phyloP scores from a whole-genome alignment of 1,140 invertebrate species.

The Lepidurus arcticus region DNA sequence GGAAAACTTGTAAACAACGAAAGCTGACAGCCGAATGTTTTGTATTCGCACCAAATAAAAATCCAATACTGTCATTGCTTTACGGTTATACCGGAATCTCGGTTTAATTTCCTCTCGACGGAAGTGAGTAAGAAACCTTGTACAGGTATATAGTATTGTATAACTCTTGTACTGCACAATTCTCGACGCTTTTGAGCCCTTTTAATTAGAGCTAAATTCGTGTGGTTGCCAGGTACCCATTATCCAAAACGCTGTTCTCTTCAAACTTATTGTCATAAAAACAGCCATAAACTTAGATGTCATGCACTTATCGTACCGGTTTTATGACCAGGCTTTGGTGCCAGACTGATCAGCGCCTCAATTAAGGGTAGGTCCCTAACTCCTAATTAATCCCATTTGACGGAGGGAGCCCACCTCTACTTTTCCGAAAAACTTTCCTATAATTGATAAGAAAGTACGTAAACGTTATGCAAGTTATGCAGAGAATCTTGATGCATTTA shows the following conservation, averaged over 20 bases:
- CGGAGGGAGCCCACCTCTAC: neutral
- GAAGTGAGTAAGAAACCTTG: neutral
- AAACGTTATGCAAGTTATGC: no score
- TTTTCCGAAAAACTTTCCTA: neutral
- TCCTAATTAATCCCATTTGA: neutral
- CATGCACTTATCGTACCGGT: neutral
- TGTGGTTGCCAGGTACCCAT: neutral
- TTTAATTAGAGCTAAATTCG: neutral
- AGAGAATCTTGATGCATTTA: no score
- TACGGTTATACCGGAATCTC: neutral
- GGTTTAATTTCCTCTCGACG: neutral
- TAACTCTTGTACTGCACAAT: neutral
- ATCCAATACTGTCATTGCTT: neutral
- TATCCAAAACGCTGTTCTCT: neutral
- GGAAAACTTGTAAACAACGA: neutral
- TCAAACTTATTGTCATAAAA: slow-evolving; percentile 14
- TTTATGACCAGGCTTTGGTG: slow-evolving; percentile 2
- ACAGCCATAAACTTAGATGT: neutral
- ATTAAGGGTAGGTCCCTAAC: neutral
- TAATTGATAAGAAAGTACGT: neutral
- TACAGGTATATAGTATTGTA: neutral
- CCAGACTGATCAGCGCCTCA: neutral
- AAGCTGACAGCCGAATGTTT: neutral
- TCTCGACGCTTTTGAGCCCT: neutral
- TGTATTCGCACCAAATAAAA: neutral